Percentiles rank a stretch among this genome's conserved stretches.
phyloP scores from a whole-genome alignment of 2,113 vertebrate species.

The Cisticola juncidis region DNA sequence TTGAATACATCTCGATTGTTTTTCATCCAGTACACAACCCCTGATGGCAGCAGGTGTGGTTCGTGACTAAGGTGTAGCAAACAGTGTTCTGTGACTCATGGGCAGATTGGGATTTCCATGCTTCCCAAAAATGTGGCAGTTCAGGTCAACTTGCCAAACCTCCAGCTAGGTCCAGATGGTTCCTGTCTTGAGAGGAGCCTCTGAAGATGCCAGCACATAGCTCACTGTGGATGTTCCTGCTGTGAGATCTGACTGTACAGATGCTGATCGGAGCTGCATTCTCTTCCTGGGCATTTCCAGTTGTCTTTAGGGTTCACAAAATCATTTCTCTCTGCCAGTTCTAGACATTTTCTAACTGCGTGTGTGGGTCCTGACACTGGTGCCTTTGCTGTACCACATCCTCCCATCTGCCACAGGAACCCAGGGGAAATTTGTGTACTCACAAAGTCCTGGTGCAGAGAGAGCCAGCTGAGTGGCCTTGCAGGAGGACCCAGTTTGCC shows the following conservation, averaged over 20 bases:
- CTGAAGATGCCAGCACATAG: not conserved
- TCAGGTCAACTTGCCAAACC: not conserved
- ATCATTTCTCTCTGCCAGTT: not conserved
- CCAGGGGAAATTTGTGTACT: not conserved
- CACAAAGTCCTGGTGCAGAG: not conserved
- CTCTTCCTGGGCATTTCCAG: not conserved
- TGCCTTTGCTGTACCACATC: not conserved
- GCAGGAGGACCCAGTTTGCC: slow-evolving; percentile 8
- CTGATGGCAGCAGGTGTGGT: not conserved
- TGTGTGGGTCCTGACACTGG: fast-evolving
- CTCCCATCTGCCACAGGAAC: not conserved
- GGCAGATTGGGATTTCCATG: not conserved
- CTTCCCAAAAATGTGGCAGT: fast-evolving
- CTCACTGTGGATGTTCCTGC: fast-evolving
- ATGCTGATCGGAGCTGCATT: not conserved
- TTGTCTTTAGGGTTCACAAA: not conserved
- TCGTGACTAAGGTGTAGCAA: not conserved
- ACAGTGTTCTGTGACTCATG: fast-evolving
- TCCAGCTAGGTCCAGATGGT: not conserved
- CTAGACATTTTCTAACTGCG: fast-evolving
- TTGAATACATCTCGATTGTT: fast-evolving
- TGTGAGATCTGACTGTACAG: fast-evolving
- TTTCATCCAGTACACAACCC: not conserved
- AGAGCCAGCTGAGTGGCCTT: not conserved
- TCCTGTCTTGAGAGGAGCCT: not conserved